Evolutionary conservation across 2,888 invertebrate species (phyloP).

Genomic region (Horisme vitalbata): DNA sequence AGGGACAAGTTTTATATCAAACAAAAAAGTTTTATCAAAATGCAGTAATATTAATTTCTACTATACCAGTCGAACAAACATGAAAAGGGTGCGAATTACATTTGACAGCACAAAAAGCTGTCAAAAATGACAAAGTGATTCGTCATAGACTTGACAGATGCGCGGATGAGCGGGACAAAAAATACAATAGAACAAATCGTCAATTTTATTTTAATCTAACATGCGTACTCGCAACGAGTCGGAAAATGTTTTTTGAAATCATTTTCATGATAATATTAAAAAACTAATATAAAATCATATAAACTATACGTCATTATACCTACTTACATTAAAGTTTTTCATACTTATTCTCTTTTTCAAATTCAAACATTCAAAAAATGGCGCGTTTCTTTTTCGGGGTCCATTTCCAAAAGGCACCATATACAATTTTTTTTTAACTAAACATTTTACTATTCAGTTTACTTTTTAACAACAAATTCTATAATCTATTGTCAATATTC

Average conservation of each 20-base stretch:
- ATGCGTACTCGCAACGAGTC: conserved; percentile 37
- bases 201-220: conserved; percentile 49
- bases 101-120: conserved; percentile 66
- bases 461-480: not conserved
- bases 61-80: conserved; percentile 29
- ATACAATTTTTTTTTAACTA: no score
- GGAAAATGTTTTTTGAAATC: no score
- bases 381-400: no score
- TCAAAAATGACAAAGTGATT: conserved; percentile 79
- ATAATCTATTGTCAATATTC: conserved; percentile 17
- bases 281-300: no score
- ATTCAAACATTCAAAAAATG: no score
- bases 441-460: no score
- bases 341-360: no score
- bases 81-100: conserved; percentile 75
- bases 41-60: conserved; percentile 33
- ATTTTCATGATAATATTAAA: conserved; percentile 27
- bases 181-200: conserved; percentile 41
- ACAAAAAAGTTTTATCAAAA: conserved; percentile 33
- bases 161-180: conserved; percentile 47
- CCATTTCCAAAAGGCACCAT: no score
- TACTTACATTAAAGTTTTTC: no score
- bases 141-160: conserved; percentile 78
- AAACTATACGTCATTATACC: no score
- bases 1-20: no score